A percentile compares a stretch with the other conserved stretches of the same genome.
phyloP scores from a whole-genome alignment of 1,140 invertebrate genomes.

The Conus betulinus region DNA sequence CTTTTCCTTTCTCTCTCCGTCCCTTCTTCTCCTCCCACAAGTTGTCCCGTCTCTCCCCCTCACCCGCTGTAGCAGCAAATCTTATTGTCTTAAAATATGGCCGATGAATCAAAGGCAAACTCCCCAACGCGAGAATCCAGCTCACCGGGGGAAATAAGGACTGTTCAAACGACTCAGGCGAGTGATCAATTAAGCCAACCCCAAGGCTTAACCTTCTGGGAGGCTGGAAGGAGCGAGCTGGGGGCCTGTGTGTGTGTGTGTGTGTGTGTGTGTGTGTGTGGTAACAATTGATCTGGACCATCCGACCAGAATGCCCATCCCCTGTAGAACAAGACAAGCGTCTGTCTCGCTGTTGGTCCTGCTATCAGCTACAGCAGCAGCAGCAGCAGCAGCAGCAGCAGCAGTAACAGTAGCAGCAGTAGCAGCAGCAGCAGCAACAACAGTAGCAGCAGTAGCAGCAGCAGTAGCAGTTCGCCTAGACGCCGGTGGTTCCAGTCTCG shows the following conservation, averaged over 20 bases:
- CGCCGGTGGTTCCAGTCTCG: too few relatives aligned
- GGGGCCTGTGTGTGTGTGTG: background rate
- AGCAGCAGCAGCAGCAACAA: too few relatives aligned
- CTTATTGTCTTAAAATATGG: conserved; percentile 36
- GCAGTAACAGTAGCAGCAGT: too few relatives aligned
- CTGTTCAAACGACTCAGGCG: conserved; percentile 35
- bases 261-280: background rate
- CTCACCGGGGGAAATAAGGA: conserved; percentile 32
- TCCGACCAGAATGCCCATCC: background rate
- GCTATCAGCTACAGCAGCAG: too few relatives aligned
- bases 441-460: too few relatives aligned
- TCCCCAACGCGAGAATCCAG: background rate
- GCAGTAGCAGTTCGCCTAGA: too few relatives aligned
- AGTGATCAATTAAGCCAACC: conserved; percentile 34
- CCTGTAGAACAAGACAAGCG: too few relatives aligned
- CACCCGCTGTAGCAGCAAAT: conserved; percentile 12
- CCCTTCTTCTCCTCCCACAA: too few relatives aligned
- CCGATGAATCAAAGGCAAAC: conserved; percentile 32
- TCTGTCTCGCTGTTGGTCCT: too few relatives aligned
- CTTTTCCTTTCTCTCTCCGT: too few relatives aligned
- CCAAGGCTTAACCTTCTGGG: conserved; percentile 6
- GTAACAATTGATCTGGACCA: conserved; percentile 14
- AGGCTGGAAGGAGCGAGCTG: background rate
- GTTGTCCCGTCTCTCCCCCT: background rate
- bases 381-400: too few relatives aligned